Percentiles rank a stretch among this genome's conserved stretches.
phyloP scores from a whole-genome alignment of 35 echinoderm and acorn worm species.

The Hemicentrotus pulcherrimus region DNA sequence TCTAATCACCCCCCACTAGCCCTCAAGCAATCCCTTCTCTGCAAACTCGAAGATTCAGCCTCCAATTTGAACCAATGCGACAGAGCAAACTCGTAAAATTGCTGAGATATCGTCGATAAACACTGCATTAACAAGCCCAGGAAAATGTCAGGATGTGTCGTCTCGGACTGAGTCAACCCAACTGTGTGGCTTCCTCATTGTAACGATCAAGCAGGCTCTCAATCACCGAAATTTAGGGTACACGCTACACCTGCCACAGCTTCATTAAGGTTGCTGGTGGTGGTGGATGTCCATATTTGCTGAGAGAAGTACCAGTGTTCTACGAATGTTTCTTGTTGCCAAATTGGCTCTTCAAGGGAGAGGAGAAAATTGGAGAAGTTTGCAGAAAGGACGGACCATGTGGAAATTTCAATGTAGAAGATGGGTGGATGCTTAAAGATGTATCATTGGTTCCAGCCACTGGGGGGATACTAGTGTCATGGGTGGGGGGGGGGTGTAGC shows the following conservation, averaged over 20 bases:
- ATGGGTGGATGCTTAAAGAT: neutral
- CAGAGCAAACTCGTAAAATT: slow-evolving; percentile 12
- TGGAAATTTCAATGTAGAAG: neutral
- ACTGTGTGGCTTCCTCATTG: neutral
- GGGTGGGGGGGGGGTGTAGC: neutral
- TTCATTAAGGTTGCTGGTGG: neutral
- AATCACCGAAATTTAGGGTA: neutral
- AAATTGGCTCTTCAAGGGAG: neutral
- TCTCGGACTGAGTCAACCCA: neutral
- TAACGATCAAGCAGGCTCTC: neutral
- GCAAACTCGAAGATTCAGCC: neutral
- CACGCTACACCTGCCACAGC: neutral
- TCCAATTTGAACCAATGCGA: neutral
- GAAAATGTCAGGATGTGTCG: slow-evolving; percentile 1
- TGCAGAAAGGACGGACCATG: neutral
- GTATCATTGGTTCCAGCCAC: neutral
- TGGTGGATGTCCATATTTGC: neutral
- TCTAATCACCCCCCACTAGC: neutral
- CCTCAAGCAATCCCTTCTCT: neutral
- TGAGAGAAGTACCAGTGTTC: neutral
- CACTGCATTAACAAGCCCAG: neutral
- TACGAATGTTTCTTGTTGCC: neutral
- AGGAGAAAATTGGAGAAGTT: neutral
- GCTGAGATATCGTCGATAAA: slow-evolving; percentile 1
- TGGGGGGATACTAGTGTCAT: neutral